These are phyloP conservation scores for Dendrolimus houi DNA, from an alignment of 2,888 invertebrate genomes.

Conservation along the genomic window DNA sequence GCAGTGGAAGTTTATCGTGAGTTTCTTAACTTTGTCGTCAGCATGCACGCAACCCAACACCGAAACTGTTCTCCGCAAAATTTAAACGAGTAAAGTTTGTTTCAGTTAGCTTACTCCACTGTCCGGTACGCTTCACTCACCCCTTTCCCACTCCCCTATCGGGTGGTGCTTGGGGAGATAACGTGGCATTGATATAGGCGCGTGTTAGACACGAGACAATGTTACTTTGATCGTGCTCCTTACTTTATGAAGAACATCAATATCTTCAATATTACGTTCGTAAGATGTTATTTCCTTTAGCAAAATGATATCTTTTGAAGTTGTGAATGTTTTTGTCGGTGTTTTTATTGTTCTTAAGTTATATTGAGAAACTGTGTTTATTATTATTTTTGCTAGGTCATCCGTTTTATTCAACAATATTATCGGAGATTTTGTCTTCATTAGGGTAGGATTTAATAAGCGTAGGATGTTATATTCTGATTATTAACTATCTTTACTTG, in stretches of 20 bases:
- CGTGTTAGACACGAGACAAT: conserved; percentile 46
- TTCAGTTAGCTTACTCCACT: conserved; percentile 61
- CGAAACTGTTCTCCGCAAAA: conserved; percentile 58
- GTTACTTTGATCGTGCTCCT: conserved; percentile 40
- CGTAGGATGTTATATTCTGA: too few species aligned
- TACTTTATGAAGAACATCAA: conserved; percentile 33
- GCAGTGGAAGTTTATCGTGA: conserved; percentile 44
- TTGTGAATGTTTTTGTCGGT: background rate
- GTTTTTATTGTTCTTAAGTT: conserved; percentile 6
- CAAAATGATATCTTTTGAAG: background rate
- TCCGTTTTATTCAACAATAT: too few species aligned
- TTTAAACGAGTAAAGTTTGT: conserved; percentile 76
- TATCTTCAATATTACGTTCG: background rate
- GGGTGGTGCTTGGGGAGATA: conserved; percentile 16
- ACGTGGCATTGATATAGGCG: conserved; percentile 43
- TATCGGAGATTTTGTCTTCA: too few species aligned
- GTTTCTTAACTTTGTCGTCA: conserved; percentile 49
- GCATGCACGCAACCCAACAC: conserved; percentile 54
- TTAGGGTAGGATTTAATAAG: too few species aligned
- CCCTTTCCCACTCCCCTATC: conserved; percentile 11
- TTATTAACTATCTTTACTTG: too few species aligned
- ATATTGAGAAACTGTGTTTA: background rate
- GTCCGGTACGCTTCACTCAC: conserved; percentile 40
- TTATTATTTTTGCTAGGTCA: too few species aligned
- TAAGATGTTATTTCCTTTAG: background rate